Base-by-base conservation (phyloP, 2,797 vertebrate genomes). In the Gadopsis marmoratus region DNA sequence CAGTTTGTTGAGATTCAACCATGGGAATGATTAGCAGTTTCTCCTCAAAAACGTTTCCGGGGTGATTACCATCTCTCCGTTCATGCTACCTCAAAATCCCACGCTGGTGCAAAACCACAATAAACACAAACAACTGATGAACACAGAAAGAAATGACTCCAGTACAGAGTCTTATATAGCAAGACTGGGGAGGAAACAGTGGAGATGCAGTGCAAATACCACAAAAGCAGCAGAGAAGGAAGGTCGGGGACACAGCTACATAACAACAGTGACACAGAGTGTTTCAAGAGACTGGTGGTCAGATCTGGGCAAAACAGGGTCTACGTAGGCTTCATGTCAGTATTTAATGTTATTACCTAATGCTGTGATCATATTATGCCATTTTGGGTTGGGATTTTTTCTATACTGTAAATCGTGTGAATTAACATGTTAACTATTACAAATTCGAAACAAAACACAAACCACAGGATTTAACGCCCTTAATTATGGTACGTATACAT, bases 281-380 rank as follows among this genome's bases (percentile, higher is more conserved):
- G 78, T 77, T 84, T 66, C 11, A 48, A 78, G 62, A 87, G 77
- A 81, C 77, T 83, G 71, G 71, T 56, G 76, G 68, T 82, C 82
- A 92, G 89, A 93, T 92, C 92, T 93, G 92, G 92, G 92, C 92
- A 91, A 92, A 88, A 82, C 16, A 64, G 23, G 26, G 50, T 69
- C 59, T 39, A 54, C 5, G 21, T 1, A n/a, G 43, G 19, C 55
- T 51, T 41, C 54, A 61, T 14, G 53, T 48, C 33, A 17, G 5
- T 2, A 5, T 4, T 63, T 74, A 4, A 41, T 65, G 12, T 9
- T 33, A 16, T 19, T 19, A 78, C 17, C 10, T 8, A 21, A 29
- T 19, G 51, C 3, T 35, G 13, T 41, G 7, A 66, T 43, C 35
- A 31, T 4, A 60, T 26, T 7, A 51, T 23, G 16, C n/a, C 35